A percentile compares a stretch with the other conserved stretches of the same genome.
Conservation (phyloP, 2,113 vertebrate genomes). For the Gymnobelideus leadbeateri region DNA sequence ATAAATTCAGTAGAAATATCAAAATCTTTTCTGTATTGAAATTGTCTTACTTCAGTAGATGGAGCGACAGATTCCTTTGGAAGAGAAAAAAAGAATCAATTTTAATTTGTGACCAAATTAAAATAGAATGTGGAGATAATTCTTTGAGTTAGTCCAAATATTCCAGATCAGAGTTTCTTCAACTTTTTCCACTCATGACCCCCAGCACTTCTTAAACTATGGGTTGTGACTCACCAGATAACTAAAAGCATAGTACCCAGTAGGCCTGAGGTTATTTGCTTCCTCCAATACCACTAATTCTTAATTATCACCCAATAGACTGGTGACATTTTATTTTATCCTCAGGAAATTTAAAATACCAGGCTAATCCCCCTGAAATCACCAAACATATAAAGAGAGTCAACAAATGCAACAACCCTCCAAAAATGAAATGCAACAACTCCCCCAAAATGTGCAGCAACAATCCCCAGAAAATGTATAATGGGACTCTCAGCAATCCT, state of each 20-base stretch:
- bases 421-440: neutral
- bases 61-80: slow-evolving; percentile 21
- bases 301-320: neutral
- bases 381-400: neutral
- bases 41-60: slow-evolving; percentile 20
- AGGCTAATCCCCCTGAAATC: neutral
- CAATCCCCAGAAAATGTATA: neutral
- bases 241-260: neutral
- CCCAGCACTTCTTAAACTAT: too few relatives aligned
- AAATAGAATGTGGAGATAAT: neutral
- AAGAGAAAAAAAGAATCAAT: slow-evolving; percentile 25
- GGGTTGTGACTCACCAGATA: neutral
- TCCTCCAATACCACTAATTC: neutral
- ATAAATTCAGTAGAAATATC: neutral
- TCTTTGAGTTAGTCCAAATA: neutral
- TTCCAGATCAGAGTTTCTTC: neutral
- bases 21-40: neutral
- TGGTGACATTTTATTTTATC: neutral
- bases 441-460: neutral
- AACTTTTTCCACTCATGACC: too few relatives aligned
- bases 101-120: slow-evolving; percentile 5
- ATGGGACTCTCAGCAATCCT: neutral
- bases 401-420: neutral
- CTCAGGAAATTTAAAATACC: neutral
- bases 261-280: neutral